Evolutionary conservation across 2,113 vertebrate genomes (phyloP), one percentile per base, ranked within the genome.

Genomic region (Genyomyrus donnyi): DNA sequence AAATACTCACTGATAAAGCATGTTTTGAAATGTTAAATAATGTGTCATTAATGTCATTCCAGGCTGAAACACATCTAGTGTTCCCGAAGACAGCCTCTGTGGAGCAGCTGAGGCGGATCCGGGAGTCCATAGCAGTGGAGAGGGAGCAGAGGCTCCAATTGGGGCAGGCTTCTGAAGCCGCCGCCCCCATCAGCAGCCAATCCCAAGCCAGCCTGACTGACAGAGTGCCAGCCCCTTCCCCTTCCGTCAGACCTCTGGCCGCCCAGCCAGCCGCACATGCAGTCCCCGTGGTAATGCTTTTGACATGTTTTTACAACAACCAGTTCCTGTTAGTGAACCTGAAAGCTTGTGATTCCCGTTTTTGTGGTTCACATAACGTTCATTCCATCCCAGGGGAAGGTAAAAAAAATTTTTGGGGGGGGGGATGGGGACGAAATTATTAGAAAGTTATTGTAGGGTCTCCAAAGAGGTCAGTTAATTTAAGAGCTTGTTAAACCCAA

Each of bases 21-120:
- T 77, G 70, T 39, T 42, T 39, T 80, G 74, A 80, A 42, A 80
- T 42, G 11, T 6, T 35, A 42, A 19, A 19, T 42, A 39, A 80
- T 2, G 35, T 80, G 31, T 7, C 15, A 17, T 80, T 70, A 31
- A 70, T 70, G 62, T 15, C 17, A 39, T 91, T 86, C 88, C 93
- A 99, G 98, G 97, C 96, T 91, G 97, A 99, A 93, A 99, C 98
- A 3, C 97, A 99, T 93, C 95, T 99, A 90, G 95, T 99, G 86
- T 99, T 99, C 91, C 98, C 98, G 17, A 96, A 96, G 91, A 97
- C 98, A 80, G 97, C 97, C n/a, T 98, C 97, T 0, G 96, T 98
- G 91, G 96, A 98, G 1, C 96, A 97, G 85, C 93, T 99, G 49
- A 96, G 95, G 92, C 95, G 95, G 92, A 96, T 99, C 91, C 96